Percentiles rank a stretch among this genome's conserved stretches.
These are phyloP conservation scores for Omphaloscelis lunosa DNA, from an alignment of 2,888 invertebrate genomes.

Conservation along the genomic window DNA sequence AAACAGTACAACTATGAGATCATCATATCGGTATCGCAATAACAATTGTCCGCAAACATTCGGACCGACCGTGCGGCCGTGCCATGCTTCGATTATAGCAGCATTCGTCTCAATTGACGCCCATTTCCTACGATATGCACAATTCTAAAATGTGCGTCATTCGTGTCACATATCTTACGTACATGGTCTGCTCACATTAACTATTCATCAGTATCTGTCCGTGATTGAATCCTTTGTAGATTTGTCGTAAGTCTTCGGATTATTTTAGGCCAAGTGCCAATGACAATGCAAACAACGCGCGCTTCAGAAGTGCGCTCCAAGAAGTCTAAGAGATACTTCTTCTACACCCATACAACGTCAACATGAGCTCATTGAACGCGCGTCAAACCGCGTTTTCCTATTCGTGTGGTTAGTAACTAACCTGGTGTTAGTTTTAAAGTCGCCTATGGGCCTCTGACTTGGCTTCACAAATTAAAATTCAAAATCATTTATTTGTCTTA, in stretches of 20 bases:
- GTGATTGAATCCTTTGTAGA: constrained; percentile 35
- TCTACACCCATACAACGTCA: background rate
- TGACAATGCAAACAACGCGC: background rate
- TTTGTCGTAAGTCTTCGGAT: background rate
- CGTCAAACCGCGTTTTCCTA: too few relatives aligned
- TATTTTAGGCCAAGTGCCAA: constrained; percentile 5
- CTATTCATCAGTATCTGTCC: constrained; percentile 31
- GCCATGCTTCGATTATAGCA: constrained; percentile 79
- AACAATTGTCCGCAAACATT: constrained; percentile 75
- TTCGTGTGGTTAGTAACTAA: too few relatives aligned
- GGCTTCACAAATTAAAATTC: too few relatives aligned
- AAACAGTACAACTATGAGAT: constrained; percentile 69
- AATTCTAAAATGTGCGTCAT: constrained; percentile 62
- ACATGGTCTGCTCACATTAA: constrained; percentile 44
- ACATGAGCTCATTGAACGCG: background rate
- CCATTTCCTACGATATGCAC: constrained; percentile 68
- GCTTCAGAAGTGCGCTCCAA: background rate
- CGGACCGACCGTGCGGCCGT: constrained; percentile 71
- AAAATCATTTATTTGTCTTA: too few relatives aligned
- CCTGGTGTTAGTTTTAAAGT: too few relatives aligned
- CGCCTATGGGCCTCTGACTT: too few relatives aligned
- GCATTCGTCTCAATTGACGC: constrained; percentile 78
- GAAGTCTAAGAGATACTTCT: background rate
- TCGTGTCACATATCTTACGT: constrained; percentile 29
- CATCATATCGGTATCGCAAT: constrained; percentile 70